These are phyloP conservation scores for Eutrigla gurnardus DNA, from an alignment of 2,797 vertebrate genomes.

Conservation along the genomic window DNA sequence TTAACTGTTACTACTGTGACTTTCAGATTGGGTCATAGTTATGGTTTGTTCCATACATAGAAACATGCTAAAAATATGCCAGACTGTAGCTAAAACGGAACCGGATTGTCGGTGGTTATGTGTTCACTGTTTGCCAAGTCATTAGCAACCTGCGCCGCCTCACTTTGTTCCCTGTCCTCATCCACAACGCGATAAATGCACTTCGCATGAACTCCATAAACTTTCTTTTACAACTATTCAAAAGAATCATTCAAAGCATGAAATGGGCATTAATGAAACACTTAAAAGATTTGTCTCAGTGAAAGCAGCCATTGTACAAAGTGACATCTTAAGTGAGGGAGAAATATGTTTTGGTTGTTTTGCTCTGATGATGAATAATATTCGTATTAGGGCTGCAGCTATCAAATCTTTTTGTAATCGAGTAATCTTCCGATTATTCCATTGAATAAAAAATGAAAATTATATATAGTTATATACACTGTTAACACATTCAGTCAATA, in stretches of 20 bases:
- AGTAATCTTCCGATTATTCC: too few relatives aligned
- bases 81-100: neutral
- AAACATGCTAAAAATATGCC: slow-evolving; percentile 9
- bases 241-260: neutral
- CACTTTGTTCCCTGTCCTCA: neutral
- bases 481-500: too few relatives aligned
- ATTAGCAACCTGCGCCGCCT: neutral
- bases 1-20: slow-evolving; percentile 18
- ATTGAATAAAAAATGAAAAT: too few relatives aligned
- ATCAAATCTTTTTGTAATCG: too few relatives aligned
- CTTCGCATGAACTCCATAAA: too few relatives aligned
- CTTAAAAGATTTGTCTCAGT: neutral
- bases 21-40: neutral
- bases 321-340: neutral
- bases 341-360: neutral
- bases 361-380: neutral
- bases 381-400: neutral
- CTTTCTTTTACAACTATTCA: too few relatives aligned
- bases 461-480: too few relatives aligned
- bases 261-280: neutral
- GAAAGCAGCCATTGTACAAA: neutral
- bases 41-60: slow-evolving; percentile 26
- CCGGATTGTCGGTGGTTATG: neutral
- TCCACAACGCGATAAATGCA: neutral
- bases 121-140: neutral